These are phyloP conservation scores for Jaculus jaculus DNA, from an alignment of 2,113 vertebrate genomes.

Conservation along the genomic window DNA sequence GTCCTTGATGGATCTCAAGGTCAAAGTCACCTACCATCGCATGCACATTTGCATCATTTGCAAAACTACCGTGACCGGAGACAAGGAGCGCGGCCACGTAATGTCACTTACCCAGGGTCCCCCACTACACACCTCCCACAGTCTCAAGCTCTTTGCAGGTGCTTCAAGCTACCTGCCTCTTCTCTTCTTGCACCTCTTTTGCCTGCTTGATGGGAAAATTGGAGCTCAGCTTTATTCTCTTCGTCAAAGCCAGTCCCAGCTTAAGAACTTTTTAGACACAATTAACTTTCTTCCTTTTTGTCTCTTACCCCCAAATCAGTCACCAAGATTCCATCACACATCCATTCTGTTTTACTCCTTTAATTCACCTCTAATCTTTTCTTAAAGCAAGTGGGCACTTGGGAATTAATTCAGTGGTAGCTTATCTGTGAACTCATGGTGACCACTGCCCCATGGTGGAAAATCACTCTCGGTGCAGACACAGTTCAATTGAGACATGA, in stretches of 20 bases:
- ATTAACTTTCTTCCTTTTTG: background rate
- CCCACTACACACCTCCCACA: background rate
- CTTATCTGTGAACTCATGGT: slow-evolving; percentile 54
- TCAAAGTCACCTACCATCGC: background rate
- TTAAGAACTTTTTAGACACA: background rate
- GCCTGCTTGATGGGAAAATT: background rate
- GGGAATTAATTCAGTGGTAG: slow-evolving; percentile 36
- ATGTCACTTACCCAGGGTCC: background rate
- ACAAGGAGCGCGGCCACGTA: background rate
- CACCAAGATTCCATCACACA: background rate
- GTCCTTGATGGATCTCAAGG: background rate
- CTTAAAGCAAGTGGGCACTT: slow-evolving; percentile 46
- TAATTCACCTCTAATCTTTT: slow-evolving; percentile 63
- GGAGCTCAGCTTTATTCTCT: background rate
- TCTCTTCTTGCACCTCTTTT: background rate
- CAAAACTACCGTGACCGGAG: background rate
- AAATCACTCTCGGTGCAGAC: slow-evolving; percentile 43
- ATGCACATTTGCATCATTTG: fast-evolving
- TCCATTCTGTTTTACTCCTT: background rate
- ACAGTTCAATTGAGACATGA: background rate
- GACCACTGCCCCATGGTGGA: slow-evolving; percentile 59
- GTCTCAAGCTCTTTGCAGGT: background rate
- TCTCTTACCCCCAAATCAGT: background rate
- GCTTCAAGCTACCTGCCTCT: fast-evolving
- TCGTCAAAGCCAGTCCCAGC: background rate